phyloP scores from a whole-genome alignment of 1,140 invertebrate species.

The Dreissena polymorpha region DNA sequence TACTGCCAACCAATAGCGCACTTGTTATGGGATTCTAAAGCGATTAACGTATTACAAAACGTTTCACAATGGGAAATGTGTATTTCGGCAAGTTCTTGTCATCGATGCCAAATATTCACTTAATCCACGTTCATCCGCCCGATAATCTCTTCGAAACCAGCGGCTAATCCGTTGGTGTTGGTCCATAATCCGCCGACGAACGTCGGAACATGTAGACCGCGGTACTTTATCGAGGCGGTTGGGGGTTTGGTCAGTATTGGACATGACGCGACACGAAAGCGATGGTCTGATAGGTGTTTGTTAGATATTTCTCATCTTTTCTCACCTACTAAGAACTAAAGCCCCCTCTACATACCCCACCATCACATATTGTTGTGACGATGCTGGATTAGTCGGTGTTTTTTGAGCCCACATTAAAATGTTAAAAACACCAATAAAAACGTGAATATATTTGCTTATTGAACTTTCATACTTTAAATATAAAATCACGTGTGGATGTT shows the following conservation, averaged over 20 bases:
- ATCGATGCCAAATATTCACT: neutral
- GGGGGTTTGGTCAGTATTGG: neutral
- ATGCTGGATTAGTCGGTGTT: no score
- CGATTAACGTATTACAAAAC: neutral
- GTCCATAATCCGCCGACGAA: slow-evolving; percentile 10
- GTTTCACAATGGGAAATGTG: neutral
- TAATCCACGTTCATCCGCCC: neutral
- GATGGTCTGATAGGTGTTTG: no score
- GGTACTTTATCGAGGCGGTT: slow-evolving; percentile 35
- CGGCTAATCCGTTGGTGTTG: slow-evolving; percentile 29
- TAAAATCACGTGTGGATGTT: no score
- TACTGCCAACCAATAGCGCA: neutral
- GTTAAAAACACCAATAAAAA: no score
- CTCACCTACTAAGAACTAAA: no score
- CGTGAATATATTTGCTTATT: no score
- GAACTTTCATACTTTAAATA: no score
- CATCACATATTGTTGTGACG: no score
- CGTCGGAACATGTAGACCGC: slow-evolving; percentile 25
- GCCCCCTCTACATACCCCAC: no score
- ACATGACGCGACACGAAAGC: no score
- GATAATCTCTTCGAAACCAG: slow-evolving; percentile 34
- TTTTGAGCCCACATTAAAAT: no score
- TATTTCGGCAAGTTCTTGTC: neutral
- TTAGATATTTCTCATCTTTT: no score
- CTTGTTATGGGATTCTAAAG: neutral